Evolutionary conservation across 2,888 invertebrate genomes (phyloP).

Genomic region (Cistogaster globosa): DNA sequence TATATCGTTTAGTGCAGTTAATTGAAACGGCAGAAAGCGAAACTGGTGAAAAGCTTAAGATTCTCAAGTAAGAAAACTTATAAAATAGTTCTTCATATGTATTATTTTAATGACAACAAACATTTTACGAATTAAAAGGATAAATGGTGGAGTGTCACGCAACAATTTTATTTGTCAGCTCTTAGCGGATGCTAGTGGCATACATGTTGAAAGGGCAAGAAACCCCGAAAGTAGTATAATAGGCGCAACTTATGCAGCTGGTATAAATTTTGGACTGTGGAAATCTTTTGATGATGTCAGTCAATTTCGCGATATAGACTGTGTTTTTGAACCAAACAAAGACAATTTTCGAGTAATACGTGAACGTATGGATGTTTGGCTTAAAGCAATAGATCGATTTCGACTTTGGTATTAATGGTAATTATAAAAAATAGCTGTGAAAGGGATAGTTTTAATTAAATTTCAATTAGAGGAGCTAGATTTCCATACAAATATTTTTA

Average conservation of each 20-base stretch:
- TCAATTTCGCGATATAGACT: constrained; percentile 85
- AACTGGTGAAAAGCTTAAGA: constrained; percentile 85
- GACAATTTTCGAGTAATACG: constrained; percentile 74
- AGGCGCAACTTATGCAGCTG: constrained; percentile 94
- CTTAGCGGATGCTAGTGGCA: constrained; percentile 91
- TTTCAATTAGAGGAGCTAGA: too few species aligned
- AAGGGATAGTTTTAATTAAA: too few species aligned
- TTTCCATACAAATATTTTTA: too few species aligned
- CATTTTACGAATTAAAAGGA: constrained; percentile 72
- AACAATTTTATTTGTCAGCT: constrained; percentile 96
- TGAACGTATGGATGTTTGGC: constrained; percentile 78
- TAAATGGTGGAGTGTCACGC: constrained; percentile 97
- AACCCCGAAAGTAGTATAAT: constrained; percentile 92
- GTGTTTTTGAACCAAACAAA: constrained; percentile 85
- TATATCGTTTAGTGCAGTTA: constrained; percentile 91
- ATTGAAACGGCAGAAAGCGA: constrained; percentile 89
- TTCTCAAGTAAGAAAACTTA: constrained; percentile 84
- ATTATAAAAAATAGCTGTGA: background rate
- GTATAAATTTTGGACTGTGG: constrained; percentile 92
- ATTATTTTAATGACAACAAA: background rate
- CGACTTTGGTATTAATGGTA: constrained; percentile 79
- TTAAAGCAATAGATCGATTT: constrained; percentile 79
- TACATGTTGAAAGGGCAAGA: constrained; percentile 89
- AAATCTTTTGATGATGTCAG: constrained; percentile 87
- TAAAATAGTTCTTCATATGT: too few species aligned